Base-by-base conservation (phyloP, 1,140 invertebrate species). In the Limonius californicus region DNA sequence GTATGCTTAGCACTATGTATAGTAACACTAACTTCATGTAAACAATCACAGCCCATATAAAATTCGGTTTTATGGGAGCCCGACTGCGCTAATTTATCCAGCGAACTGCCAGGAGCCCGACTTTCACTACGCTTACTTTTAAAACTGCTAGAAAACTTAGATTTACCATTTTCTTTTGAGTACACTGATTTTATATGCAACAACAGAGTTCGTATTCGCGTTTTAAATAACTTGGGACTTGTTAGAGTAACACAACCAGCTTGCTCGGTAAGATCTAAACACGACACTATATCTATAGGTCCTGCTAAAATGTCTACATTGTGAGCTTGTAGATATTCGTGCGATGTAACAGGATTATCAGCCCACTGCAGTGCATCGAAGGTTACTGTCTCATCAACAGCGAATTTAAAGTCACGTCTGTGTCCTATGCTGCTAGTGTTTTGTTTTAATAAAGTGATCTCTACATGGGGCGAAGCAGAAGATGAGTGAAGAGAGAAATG, bases 281-380 rank as follows among this genome's bases (percentile, higher is more conserved):
- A 90, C 0, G 87, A 85, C 8, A 87, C 84, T 2, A 96, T 78
- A 69, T 89, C 85, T 1, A 95, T 82, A 7, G 94, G 94, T 1
- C 94, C 94, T 59, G 92, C 94, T 8, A 96, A 75, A 57, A 96
- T 89, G 73, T 95, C 92, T 0, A 90, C 91, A 78, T 94, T 92
- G 70, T 94, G 90, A 9, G 87, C 86, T 63, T 89, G 84, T 32
- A 93, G 80, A 77, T 94, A 95, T 74, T 91, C 89, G 58, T 90
- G 86, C 30, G 85, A 87, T 12, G 86, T 81, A 0, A 92, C 87
- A 15, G 89, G 89, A 79, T 94, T 93, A 43, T 79, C 76, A 59
- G 82, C 82, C 7, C 75, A 74, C 65, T 79, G 77, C 47, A 85
- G 76, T 50, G 73, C 69, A 16, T 75, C 73, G 21, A 77, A 75